phyloP scores from a whole-genome alignment of 2,888 invertebrate species.

The Latrodectus elegans region DNA sequence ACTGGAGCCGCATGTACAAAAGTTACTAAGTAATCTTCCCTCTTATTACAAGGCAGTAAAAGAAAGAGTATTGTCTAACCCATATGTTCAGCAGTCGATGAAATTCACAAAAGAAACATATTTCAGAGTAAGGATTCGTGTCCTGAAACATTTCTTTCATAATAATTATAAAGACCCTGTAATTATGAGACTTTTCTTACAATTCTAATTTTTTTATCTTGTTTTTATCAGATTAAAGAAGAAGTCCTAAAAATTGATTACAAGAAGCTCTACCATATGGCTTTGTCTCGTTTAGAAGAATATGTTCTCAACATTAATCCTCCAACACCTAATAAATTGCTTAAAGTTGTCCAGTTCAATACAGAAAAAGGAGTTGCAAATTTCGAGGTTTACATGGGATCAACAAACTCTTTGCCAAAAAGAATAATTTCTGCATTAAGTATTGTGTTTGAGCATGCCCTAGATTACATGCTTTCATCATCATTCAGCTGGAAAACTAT shows the following conservation, averaged over 20 bases:
- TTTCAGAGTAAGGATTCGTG: slow-evolving; percentile 14
- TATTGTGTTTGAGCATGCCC: background rate
- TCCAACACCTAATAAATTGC: slow-evolving; percentile 1
- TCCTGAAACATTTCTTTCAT: too few relatives aligned
- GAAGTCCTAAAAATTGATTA: slow-evolving; percentile 11
- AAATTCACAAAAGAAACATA: slow-evolving; percentile 29
- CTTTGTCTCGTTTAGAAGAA: slow-evolving; percentile 27
- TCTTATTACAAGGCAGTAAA: slow-evolving; percentile 13
- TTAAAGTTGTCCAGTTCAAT: slow-evolving; percentile 18
- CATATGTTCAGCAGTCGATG: background rate
- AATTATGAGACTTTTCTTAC: too few relatives aligned
- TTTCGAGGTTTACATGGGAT: slow-evolving; percentile 20
- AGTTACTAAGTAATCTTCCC: slow-evolving; percentile 31
- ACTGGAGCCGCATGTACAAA: slow-evolving; percentile 30
- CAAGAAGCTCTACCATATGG: slow-evolving; percentile 4
- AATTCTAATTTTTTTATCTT: too few relatives aligned
- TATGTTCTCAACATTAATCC: slow-evolving; percentile 17
- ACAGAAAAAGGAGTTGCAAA: slow-evolving; percentile 27
- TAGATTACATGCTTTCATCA: background rate
- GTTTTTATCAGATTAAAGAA: background rate
- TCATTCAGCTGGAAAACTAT: slow-evolving; percentile 32
- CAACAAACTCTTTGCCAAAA: background rate
- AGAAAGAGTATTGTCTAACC: slow-evolving; percentile 15
- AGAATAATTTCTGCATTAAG: background rate
- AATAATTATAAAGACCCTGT: too few relatives aligned